Percentiles rank a stretch among this genome's conserved stretches.
Conservation (phyloP, 2,888 invertebrate species). For the Bibio marci region DNA sequence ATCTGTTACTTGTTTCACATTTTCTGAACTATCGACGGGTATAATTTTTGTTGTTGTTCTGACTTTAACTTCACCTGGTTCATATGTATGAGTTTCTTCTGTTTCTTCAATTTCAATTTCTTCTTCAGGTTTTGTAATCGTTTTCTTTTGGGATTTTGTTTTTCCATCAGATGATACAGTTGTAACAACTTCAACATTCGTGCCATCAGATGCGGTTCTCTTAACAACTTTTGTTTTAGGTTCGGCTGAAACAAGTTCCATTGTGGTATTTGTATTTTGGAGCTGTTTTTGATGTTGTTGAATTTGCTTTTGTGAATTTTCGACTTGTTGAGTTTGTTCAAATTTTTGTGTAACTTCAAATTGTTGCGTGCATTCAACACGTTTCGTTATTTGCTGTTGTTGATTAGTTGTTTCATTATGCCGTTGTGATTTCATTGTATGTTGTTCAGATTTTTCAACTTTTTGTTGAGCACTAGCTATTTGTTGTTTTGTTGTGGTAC, state of each 20-base stretch:
- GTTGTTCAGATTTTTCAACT: too few relatives aligned
- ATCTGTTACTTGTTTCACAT: too few relatives aligned
- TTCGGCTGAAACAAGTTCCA: not conserved
- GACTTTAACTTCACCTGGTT: constrained; percentile 1
- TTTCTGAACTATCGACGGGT: too few relatives aligned
- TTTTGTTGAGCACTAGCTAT: too few relatives aligned
- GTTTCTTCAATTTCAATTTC: constrained; percentile 22
- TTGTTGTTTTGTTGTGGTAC: too few relatives aligned
- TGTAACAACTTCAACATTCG: constrained; percentile 21
- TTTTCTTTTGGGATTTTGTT: constrained; percentile 10
- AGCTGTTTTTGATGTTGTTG: not conserved
- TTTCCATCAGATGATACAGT: constrained; percentile 24
- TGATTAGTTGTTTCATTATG: not conserved
- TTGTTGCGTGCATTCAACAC: not conserved
- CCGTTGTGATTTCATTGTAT: too few relatives aligned
- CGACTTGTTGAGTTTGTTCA: not conserved
- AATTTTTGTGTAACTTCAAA: too few relatives aligned
- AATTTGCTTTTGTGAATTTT: not conserved
- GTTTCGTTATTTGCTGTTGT: not conserved
- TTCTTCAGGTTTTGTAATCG: constrained; percentile 24
- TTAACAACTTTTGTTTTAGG: constrained; percentile 1
- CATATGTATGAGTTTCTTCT: constrained; percentile 5
- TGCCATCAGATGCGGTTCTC: constrained; percentile 16
- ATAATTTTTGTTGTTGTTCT: not conserved
- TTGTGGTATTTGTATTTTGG: not conserved